Conservation (phyloP, 2,797 vertebrate species). For the Macroramphosus scolopax region DNA sequence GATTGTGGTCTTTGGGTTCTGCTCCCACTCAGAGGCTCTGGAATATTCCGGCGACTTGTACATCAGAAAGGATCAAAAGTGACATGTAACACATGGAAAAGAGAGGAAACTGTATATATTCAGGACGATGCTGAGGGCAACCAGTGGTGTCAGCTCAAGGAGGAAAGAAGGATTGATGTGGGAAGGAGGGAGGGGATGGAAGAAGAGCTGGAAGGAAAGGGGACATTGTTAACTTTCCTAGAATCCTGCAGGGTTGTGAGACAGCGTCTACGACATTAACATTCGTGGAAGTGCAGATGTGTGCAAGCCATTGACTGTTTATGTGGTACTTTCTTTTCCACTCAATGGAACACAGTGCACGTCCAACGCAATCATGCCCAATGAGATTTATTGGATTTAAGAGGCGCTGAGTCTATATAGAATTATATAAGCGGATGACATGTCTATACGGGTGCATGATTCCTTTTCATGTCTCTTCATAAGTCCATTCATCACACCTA, state of each 20-base stretch:
- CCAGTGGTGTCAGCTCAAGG: too few relatives aligned
- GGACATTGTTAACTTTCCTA: slow-evolving; percentile 50
- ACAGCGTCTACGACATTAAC: slow-evolving; percentile 54
- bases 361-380: slow-evolving; percentile 4
- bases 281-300: slow-evolving; percentile 32
- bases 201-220: slow-evolving; percentile 43
- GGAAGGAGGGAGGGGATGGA: slow-evolving; percentile 34
- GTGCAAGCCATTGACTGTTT: slow-evolving; percentile 8
- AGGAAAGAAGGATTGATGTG: slow-evolving; percentile 44
- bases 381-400: slow-evolving; percentile 38
- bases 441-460: not conserved
- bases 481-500: slow-evolving; percentile 25
- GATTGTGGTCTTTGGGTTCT: not conserved
- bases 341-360: slow-evolving; percentile 25
- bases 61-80: slow-evolving; percentile 20
- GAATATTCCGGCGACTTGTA: slow-evolving; percentile 7
- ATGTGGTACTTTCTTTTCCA: slow-evolving; percentile 34
- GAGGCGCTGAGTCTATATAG: slow-evolving; percentile 29
- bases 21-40: slow-evolving; percentile 1
- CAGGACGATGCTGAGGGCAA: slow-evolving; percentile 24
- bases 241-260: slow-evolving; percentile 37
- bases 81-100: slow-evolving; percentile 42
- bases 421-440: too few relatives aligned
- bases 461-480: slow-evolving; percentile 11
- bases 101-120: slow-evolving; percentile 33